Conservation (phyloP, 1,140 invertebrate species). For the Temnothorax longispinosus region DNA sequence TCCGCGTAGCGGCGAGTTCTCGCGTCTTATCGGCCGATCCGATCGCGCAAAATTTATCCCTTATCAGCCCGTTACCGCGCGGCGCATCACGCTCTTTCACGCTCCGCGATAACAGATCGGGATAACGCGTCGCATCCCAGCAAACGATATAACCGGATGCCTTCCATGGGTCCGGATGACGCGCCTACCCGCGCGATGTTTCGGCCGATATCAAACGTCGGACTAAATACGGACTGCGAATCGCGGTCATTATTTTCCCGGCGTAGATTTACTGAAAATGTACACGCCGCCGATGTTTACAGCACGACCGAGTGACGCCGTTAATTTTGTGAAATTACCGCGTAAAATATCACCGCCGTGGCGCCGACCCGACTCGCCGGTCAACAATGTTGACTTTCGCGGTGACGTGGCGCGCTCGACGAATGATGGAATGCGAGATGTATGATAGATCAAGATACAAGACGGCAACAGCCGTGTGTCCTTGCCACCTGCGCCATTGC, state of each 20-base stretch:
- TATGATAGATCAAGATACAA: slow-evolving; percentile 24
- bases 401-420: slow-evolving; percentile 4
- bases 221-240: slow-evolving; percentile 49
- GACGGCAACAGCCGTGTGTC: slow-evolving; percentile 4
- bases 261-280: slow-evolving; percentile 61
- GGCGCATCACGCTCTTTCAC: slow-evolving; percentile 30
- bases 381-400: slow-evolving; percentile 46
- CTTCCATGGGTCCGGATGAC: slow-evolving; percentile 20
- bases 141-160: slow-evolving; percentile 51
- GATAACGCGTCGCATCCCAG: slow-evolving; percentile 57
- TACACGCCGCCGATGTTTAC: not conserved
- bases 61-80: slow-evolving; percentile 30
- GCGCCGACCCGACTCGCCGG: not conserved
- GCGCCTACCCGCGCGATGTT: slow-evolving; percentile 33
- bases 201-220: slow-evolving; percentile 26
- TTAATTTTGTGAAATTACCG: slow-evolving; percentile 65
- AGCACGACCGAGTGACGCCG: slow-evolving; percentile 60
- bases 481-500: slow-evolving; percentile 41
- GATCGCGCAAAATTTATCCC: slow-evolving; percentile 66
- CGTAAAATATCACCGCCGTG: slow-evolving; percentile 61
- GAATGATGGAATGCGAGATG: slow-evolving; percentile 26
- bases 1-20: slow-evolving; percentile 48
- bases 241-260: slow-evolving; percentile 17
- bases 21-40: slow-evolving; percentile 43
- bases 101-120: slow-evolving; percentile 63